Evolutionary conservation across 2,888 invertebrate species (phyloP), one percentile per base, ranked within the genome.

Genomic region (Melieria omissa): DNA sequence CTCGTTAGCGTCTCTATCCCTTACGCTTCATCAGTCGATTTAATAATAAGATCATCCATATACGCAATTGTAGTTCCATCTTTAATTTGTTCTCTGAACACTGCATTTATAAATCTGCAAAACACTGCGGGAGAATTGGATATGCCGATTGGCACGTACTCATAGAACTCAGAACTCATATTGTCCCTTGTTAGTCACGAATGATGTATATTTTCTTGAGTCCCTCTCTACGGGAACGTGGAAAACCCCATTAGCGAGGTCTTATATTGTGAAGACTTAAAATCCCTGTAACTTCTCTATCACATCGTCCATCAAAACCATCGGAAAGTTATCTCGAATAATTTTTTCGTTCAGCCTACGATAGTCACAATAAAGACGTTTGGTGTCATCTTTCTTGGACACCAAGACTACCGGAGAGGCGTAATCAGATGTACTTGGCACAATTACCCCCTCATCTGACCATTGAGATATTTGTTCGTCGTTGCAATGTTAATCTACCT

Each of bases 391-490:
- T n/a, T n/a, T n/a, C n/a, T n/a, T n/a, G n/a, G n/a, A n/a, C n/a
- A n/a, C n/a, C n/a, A n/a, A n/a, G n/a, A n/a, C n/a, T n/a, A n/a
- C n/a, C n/a, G n/a, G n/a, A n/a, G n/a, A n/a, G n/a, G n/a, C n/a
- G n/a, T n/a, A n/a, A n/a, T n/a, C 16, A 73, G 71, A 0, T 73
- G 9, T 9, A 71, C 72, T 12, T 69, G 0, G 77, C 78, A 63
- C 77, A 74, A 9, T 84, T 76, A 1, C 78, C 6, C 80, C 82
- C 8, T 81, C 75, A 5, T 76, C 45, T 14, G 83, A n/a, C 83
- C 84, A 84, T 14, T 71, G 58, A 0, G 76, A 67, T 42, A 85
- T 76, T 73, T 80, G 80, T 0, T 73, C 52, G 7, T 83, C 76
- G 0, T 84, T 72, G 44, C 3, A 67, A 67, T 7, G 49, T 3